These are phyloP conservation scores for Cheumatopsyche charites DNA, from an alignment of 1,140 invertebrate genomes.

Conservation along the genomic window DNA sequence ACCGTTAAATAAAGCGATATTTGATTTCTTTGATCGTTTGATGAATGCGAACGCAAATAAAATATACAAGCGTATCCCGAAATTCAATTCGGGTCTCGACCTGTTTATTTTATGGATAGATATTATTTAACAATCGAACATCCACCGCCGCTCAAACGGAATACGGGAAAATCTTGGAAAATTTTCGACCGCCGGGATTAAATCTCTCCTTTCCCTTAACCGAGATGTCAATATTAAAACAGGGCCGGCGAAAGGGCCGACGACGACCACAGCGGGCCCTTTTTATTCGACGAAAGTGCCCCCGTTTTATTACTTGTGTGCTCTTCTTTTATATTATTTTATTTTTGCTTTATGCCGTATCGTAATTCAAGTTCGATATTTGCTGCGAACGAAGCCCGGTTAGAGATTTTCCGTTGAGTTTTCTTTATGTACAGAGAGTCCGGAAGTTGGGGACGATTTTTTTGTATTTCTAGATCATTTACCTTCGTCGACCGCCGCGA, in stretches of 20 bases:
- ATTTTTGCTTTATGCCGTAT: neutral
- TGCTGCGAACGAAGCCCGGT: neutral
- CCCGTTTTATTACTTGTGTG: neutral
- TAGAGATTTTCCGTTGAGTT: neutral
- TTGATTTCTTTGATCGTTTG: conserved; percentile 8
- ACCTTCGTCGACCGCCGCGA: neutral
- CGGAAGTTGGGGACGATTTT: neutral
- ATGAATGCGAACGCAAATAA: neutral
- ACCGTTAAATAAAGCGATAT: neutral
- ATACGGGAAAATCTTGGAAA: neutral
- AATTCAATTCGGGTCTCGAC: neutral
- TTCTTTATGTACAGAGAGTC: neutral
- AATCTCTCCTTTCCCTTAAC: neutral
- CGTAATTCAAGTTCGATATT: conserved; percentile 2
- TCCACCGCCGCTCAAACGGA: neutral
- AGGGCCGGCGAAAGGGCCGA: neutral
- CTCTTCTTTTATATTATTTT: neutral
- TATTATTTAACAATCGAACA: conserved; percentile 7
- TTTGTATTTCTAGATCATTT: conserved; percentile 14
- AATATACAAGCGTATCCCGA: too few relatives aligned
- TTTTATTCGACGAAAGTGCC: neutral
- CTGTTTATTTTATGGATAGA: conserved; percentile 8
- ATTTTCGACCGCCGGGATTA: neutral
- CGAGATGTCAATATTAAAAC: conserved; percentile 16
- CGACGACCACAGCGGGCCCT: neutral